phyloP scores from a whole-genome alignment of 2,797 vertebrate species.

The Esox masquinongy region DNA sequence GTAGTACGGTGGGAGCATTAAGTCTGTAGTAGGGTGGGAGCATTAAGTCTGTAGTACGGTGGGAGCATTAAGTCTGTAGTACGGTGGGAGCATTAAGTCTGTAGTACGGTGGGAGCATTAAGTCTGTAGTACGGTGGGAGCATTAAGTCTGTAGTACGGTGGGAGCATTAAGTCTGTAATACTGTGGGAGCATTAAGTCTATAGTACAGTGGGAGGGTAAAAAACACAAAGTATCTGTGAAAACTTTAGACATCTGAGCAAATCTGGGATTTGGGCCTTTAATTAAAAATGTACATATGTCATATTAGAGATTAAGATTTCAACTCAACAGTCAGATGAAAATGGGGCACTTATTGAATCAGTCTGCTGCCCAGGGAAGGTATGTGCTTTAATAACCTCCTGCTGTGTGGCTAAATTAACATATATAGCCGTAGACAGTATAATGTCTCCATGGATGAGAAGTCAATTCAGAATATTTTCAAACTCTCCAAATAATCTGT shows the following conservation, averaged over 20 bases:
- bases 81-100: too few relatives aligned
- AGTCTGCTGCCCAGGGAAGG: slow-evolving; percentile 49
- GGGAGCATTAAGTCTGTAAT: slow-evolving; percentile 63
- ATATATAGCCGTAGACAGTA: not conserved
- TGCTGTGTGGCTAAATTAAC: slow-evolving; percentile 22
- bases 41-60: too few relatives aligned
- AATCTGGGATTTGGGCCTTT: slow-evolving; percentile 56
- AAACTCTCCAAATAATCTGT: slow-evolving; percentile 15
- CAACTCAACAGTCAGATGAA: slow-evolving; percentile 61
- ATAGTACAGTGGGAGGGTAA: slow-evolving; percentile 32
- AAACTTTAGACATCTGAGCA: slow-evolving; percentile 69
- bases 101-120: too few relatives aligned
- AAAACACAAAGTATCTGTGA: slow-evolving; percentile 46
- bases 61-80: too few relatives aligned
- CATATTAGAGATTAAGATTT: slow-evolving; percentile 77
- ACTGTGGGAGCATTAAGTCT: slow-evolving; percentile 66
- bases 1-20: slow-evolving; percentile 73
- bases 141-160: too few relatives aligned
- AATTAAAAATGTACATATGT: slow-evolving; percentile 78
- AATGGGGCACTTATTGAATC: slow-evolving; percentile 66
- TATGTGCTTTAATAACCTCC: slow-evolving; percentile 34
- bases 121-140: too few relatives aligned
- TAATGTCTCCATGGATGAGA: not conserved
- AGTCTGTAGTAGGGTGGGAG: slow-evolving; percentile 47
- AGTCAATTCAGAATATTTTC: not conserved